Evolutionary conservation across 2,113 vertebrate species (phyloP).

Genomic region (Ciconia maguari): DNA sequence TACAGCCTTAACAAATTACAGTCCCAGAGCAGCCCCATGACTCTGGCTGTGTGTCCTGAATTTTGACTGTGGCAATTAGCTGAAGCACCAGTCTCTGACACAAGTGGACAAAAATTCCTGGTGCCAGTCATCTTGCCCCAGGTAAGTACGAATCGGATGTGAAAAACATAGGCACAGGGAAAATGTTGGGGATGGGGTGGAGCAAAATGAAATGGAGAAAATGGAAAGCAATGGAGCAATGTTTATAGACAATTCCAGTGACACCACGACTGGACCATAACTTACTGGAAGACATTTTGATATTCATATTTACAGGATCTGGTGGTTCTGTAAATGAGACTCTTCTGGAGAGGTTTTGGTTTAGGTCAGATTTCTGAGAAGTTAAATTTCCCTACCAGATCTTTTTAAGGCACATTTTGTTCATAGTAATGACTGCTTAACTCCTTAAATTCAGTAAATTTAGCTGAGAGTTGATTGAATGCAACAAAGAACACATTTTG

Average conservation of each 20-base stretch:
- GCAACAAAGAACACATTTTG: neutral
- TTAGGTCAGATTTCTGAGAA: neutral
- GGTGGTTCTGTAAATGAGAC: neutral
- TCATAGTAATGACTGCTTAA: neutral
- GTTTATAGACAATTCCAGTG: neutral
- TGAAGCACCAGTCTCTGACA: neutral
- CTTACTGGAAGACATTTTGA: neutral
- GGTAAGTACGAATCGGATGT: fast-evolving
- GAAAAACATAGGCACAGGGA: neutral
- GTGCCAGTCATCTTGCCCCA: neutral
- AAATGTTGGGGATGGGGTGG: neutral
- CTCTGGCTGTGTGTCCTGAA: neutral
- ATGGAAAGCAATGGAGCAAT: neutral
- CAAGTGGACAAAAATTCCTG: neutral
- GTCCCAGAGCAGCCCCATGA: neutral
- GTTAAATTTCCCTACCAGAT: neutral
- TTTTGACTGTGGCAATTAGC: neutral
- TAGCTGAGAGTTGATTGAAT: neutral
- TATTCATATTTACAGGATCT: neutral
- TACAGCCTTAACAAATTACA: neutral
- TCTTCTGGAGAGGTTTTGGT: neutral
- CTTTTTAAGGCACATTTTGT: neutral
- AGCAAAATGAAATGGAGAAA: neutral
- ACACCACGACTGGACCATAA: fast-evolving
- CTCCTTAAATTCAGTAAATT: neutral